Percentiles rank a stretch among this genome's conserved stretches.
Conservation (phyloP, 2,113 vertebrate genomes). For the Gavia stellata region DNA sequence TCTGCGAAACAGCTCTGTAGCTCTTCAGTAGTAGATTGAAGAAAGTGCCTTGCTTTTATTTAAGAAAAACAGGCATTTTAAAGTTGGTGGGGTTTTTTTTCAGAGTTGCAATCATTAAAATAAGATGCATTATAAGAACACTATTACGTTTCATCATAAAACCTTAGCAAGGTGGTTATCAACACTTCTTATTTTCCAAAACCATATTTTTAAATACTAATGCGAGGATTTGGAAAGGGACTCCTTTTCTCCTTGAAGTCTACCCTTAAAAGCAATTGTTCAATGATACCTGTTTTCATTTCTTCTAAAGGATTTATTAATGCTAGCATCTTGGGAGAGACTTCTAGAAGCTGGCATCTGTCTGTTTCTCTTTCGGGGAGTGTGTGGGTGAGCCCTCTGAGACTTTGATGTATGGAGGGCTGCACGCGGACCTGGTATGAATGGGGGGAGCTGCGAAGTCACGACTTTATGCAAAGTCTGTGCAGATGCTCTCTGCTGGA, state of each 20-base stretch:
- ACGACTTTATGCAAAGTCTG: neutral
- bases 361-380: neutral
- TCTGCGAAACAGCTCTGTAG: neutral
- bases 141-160: neutral
- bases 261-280: neutral
- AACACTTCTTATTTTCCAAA: neutral
- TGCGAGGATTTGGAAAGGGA: neutral
- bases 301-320: neutral
- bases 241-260: neutral
- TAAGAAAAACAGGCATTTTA: neutral
- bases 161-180: neutral
- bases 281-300: neutral
- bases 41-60: neutral
- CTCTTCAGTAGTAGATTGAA: neutral
- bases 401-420: neutral
- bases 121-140: neutral
- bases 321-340: neutral
- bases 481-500: neutral
- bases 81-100: neutral
- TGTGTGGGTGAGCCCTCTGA: neutral
- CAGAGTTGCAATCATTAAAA: neutral
- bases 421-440: neutral
- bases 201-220: neutral
- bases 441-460: neutral
- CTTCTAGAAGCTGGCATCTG: neutral